phyloP scores from a whole-genome alignment of 2,888 invertebrate species.

The Acrobasis suavella region DNA sequence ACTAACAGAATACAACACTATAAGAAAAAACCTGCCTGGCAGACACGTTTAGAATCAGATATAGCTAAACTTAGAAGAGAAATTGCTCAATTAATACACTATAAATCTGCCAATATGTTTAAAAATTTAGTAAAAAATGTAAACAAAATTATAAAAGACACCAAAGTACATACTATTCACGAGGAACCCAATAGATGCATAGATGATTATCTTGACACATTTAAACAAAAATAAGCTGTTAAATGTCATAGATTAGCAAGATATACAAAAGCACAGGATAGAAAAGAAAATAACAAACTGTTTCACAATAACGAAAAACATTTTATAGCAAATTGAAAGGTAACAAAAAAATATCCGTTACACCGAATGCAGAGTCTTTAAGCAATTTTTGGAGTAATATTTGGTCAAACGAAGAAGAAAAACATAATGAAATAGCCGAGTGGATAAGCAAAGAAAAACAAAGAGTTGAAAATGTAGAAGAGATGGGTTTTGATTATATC shows the following conservation, averaged over 20 bases:
- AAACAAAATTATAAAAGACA: slow-evolving; percentile 25
- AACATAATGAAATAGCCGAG: slow-evolving; percentile 25
- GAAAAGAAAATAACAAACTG: slow-evolving; percentile 29
- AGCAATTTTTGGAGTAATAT: slow-evolving; percentile 27
- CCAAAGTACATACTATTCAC: slow-evolving; percentile 23
- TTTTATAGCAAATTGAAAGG: slow-evolving; percentile 27
- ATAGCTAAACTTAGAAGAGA: slow-evolving; percentile 30
- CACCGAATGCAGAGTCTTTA: slow-evolving; percentile 20
- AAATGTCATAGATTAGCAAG: slow-evolving; percentile 28
- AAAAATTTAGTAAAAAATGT: slow-evolving; percentile 27
- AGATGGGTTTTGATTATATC: background rate
- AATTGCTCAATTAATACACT: slow-evolving; percentile 30
- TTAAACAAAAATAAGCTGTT: slow-evolving; percentile 17
- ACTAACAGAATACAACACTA: slow-evolving; percentile 7
- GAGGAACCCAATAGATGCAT: slow-evolving; percentile 28
- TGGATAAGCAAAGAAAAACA: slow-evolving; percentile 30
- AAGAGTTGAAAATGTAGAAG: slow-evolving; percentile 8
- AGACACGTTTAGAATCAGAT: slow-evolving; percentile 28
- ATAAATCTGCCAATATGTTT: slow-evolving; percentile 30
- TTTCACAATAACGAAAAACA: slow-evolving; percentile 29
- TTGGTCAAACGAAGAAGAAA: slow-evolving; percentile 21
- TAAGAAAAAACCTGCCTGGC: slow-evolving; percentile 22
- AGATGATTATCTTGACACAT: slow-evolving; percentile 29
- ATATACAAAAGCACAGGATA: slow-evolving; percentile 29
- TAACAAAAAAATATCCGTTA: background rate